Evolutionary conservation across 2,113 vertebrate species (phyloP).

Genomic region (Hiodon tergisus): DNA sequence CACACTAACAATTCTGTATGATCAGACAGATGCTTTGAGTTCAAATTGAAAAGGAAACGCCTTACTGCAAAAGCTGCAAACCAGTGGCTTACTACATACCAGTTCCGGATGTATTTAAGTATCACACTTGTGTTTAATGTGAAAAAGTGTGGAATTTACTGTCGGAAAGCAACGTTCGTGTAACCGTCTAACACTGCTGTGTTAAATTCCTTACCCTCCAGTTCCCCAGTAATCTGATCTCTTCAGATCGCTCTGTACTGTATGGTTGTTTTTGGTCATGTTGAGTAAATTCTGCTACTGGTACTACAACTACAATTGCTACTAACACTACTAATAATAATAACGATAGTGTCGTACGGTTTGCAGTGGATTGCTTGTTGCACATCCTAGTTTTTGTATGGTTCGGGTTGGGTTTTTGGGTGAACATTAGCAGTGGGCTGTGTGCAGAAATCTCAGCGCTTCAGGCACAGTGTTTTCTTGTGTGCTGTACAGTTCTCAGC

Average conservation of each 20-base stretch:
- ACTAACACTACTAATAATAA: no score
- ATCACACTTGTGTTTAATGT: constrained; percentile 19
- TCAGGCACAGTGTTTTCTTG: neutral
- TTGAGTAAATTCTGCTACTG: no score
- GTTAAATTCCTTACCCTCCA: constrained; percentile 23
- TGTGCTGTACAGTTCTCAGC: neutral
- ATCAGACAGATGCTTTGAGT: constrained; percentile 6
- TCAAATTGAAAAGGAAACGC: neutral
- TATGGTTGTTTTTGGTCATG: neutral
- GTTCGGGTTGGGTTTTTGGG: no score
- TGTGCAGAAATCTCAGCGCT: neutral
- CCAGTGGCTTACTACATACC: neutral
- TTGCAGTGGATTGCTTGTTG: no score
- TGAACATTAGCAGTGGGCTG: neutral
- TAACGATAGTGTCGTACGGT: no score
- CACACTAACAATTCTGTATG: constrained; percentile 18
- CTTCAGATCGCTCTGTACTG: neutral
- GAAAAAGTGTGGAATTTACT: constrained; percentile 30
- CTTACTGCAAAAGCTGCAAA: neutral
- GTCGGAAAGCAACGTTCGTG: constrained; percentile 27
- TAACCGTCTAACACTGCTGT: constrained; percentile 16
- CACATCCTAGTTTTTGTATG: no score
- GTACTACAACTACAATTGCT: no score
- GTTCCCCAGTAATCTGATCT: neutral
- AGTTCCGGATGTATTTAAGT: constrained; percentile 13